Conservation (phyloP, 2,797 vertebrate species). For the Poecilia wingei region DNA sequence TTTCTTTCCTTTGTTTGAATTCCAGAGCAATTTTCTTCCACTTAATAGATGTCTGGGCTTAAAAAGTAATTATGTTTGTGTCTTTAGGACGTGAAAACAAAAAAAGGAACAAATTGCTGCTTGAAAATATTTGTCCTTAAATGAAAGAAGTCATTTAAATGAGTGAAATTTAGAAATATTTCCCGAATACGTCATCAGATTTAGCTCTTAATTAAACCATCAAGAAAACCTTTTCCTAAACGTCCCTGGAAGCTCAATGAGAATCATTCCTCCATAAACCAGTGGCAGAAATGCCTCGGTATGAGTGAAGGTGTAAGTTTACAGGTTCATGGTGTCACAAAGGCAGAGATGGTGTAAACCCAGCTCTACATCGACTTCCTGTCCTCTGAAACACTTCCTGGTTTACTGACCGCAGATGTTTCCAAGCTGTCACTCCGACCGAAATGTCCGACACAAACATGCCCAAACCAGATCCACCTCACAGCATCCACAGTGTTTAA, state of each 20-base stretch:
- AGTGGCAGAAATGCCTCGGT: too few species aligned
- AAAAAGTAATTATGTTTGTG: constrained; percentile 1
- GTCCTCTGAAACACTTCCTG: constrained; percentile 4
- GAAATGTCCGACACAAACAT: background rate
- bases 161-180: too few species aligned
- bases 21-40: background rate
- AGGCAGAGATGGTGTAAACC: background rate
- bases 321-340: background rate
- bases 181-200: too few species aligned
- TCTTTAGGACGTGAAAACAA: background rate
- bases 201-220: too few species aligned
- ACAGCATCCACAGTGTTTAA: too few species aligned
- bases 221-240: too few species aligned
- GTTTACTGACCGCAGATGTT: constrained; percentile 14
- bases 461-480: background rate
- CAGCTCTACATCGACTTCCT: constrained; percentile 13
- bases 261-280: too few species aligned
- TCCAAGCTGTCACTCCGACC: constrained; percentile 1
- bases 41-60: constrained; percentile 2
- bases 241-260: background rate
- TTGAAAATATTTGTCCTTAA: background rate
- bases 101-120: background rate
- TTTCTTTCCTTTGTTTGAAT: constrained; percentile 6
- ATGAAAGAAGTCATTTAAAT: background rate
- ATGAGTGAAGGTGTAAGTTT: background rate